Evolutionary conservation across 2,797 vertebrate genomes (phyloP), one percentile per base, ranked within the genome.

Genomic region (Parambassis ranga): DNA sequence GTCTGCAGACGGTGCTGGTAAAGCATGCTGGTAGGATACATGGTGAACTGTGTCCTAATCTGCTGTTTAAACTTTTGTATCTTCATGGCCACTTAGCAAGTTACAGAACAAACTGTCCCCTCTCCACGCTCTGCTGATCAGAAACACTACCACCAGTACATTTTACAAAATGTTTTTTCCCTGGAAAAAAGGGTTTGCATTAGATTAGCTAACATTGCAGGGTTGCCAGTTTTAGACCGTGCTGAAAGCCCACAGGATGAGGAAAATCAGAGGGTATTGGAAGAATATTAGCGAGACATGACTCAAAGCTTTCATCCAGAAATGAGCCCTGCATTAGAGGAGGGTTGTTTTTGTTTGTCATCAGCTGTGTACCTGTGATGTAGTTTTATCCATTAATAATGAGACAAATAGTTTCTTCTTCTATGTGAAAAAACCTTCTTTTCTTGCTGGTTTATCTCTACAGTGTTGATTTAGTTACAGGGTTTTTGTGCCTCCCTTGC

Each of bases 331-430:
- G 26, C 53, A 52, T 70, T 16, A 37, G 32, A 68, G 3, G 9
- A 36, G 15, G 41, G 39, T 8, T 77, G 49, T 27, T 38, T 46
- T 31, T 75, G 69, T 80, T 70, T 79, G 65, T 70, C 33, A 71
- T 57, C 28, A 42, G 30, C 46, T 65, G 36, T 65, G 39, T 43
- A 42, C 66, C 46, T 9, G n/a, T 56, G 26, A 71, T 62, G 41
- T 48, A 65, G 42, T 65, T 85, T 81, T 68, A n/a, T 79, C 52
- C 43, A 61, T 16, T 15, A 52, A 33, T 24, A 38, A 56, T 38
- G 3, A 65, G 38, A 73, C 48, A 41, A 63, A 74, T 77, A 66
- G 77, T 89, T 80, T n/a, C n/a, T n/a, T n/a, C n/a, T n/a, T n/a
- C n/a, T 43, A 43, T 63, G 48, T 31, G 52, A 48, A 62, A 58